Evolutionary conservation across 30 jellyfish, hydroid and myxozoan species (phyloP).

Genomic region (Aurelia aurita): DNA sequence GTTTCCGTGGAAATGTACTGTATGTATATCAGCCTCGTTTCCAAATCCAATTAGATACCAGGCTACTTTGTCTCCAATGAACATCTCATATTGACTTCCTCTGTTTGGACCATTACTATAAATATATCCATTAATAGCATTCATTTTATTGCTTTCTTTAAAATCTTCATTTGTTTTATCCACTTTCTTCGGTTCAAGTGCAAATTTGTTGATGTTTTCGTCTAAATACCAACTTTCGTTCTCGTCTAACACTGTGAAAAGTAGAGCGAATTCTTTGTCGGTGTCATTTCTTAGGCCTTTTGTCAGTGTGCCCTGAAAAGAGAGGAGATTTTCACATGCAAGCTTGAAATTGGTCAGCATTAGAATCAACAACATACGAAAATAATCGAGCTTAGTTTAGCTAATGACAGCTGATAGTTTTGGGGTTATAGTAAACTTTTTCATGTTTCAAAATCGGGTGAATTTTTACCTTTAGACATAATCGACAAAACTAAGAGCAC

Average conservation of each 20-base stretch:
- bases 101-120: slow-evolving; percentile 69
- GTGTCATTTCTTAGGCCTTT: slow-evolving; percentile 61
- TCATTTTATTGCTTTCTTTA: slow-evolving; percentile 73
- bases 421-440: too few species aligned
- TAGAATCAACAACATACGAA: too few species aligned
- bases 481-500: too few species aligned
- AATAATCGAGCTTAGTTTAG: too few species aligned
- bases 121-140: slow-evolving; percentile 63
- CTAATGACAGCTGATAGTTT: too few species aligned
- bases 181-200: slow-evolving; percentile 27
- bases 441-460: too few species aligned
- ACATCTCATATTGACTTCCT: slow-evolving; percentile 62
- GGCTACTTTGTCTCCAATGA: slow-evolving; percentile 54
- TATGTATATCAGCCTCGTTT: slow-evolving; percentile 71
- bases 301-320: slow-evolving; percentile 47
- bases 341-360: too few species aligned
- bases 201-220: slow-evolving; percentile 55
- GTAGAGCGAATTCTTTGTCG: slow-evolving; percentile 52
- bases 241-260: slow-evolving; percentile 63
- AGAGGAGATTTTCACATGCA: too few species aligned
- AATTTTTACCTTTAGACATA: too few species aligned
- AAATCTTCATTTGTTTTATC: slow-evolving; percentile 39
- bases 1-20: slow-evolving; percentile 81
- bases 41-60: slow-evolving; percentile 74
- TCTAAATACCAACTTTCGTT: slow-evolving; percentile 77